phyloP scores from a whole-genome alignment of 1,140 invertebrate genomes.

The Babylonia areolata region DNA sequence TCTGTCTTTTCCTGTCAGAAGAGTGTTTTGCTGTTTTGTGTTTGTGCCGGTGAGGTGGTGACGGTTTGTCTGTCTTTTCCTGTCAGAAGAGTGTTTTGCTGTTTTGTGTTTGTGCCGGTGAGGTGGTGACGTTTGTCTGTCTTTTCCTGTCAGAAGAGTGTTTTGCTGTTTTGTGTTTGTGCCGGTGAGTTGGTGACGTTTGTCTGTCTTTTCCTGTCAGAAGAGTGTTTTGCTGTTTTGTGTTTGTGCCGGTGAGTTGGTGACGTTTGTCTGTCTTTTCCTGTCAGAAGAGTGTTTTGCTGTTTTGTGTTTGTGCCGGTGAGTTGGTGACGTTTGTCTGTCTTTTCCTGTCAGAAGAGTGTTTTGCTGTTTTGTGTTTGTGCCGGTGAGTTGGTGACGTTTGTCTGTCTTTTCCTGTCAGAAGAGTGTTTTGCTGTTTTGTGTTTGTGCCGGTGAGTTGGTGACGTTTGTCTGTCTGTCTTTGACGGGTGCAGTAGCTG shows the following conservation, averaged over 20 bases:
- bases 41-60: background rate
- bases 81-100: background rate
- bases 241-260: background rate
- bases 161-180: background rate
- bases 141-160: background rate
- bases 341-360: too few species aligned
- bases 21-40: background rate
- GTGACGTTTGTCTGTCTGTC: too few species aligned
- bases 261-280: background rate
- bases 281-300: background rate
- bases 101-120: background rate
- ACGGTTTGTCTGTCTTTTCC: background rate
- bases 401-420: too few species aligned
- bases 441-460: background rate
- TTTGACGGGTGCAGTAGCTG: too few species aligned
- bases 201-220: background rate
- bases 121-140: background rate
- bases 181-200: background rate
- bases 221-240: background rate
- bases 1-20: background rate
- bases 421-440: too few species aligned
- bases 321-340: background rate
- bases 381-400: background rate
- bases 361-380: background rate
- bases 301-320: background rate